phyloP scores from a whole-genome alignment of 2,797 vertebrate genomes.

The Protonibea diacanthus region DNA sequence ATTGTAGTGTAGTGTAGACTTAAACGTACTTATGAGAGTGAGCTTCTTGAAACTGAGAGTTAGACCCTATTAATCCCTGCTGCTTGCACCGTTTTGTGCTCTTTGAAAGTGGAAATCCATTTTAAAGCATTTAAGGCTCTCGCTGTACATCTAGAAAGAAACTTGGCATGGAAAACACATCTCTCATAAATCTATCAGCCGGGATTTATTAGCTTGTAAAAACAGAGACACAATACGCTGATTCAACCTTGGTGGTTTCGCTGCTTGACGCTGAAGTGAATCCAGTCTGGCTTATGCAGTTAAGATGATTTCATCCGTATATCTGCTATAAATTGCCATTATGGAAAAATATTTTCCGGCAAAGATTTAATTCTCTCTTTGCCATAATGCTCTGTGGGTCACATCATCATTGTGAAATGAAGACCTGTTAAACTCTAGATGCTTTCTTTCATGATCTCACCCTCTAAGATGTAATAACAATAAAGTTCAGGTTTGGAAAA shows the following conservation, averaged over 20 bases:
- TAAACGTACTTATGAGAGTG: not conserved
- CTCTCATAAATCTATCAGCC: slow-evolving; percentile 49
- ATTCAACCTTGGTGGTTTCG: slow-evolving; percentile 57
- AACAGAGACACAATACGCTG: slow-evolving; percentile 29
- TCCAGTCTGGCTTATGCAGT: slow-evolving; percentile 22
- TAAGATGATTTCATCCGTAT: slow-evolving; percentile 35
- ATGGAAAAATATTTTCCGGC: slow-evolving; percentile 7
- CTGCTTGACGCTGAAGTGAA: slow-evolving; percentile 26
- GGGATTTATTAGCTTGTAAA: slow-evolving; percentile 55
- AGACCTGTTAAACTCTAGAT: not conserved
- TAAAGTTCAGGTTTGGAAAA: not conserved
- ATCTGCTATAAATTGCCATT: slow-evolving; percentile 5
- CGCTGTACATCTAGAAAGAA: slow-evolving; percentile 21
- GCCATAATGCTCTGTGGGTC: not conserved
- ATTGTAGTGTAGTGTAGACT: not conserved
- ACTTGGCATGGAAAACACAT: slow-evolving; percentile 14
- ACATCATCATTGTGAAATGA: not conserved
- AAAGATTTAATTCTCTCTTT: not conserved
- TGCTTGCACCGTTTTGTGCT: not conserved
- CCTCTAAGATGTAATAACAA: not conserved
- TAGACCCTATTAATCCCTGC: not conserved
- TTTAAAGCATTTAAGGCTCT: slow-evolving; percentile 17
- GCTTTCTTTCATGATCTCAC: not conserved
- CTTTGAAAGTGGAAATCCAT: slow-evolving; percentile 2
- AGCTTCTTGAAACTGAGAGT: slow-evolving; percentile 2